These are phyloP conservation scores for Probosciger aterrimus DNA, from an alignment of 2,113 vertebrate species.

Conservation along the genomic window DNA sequence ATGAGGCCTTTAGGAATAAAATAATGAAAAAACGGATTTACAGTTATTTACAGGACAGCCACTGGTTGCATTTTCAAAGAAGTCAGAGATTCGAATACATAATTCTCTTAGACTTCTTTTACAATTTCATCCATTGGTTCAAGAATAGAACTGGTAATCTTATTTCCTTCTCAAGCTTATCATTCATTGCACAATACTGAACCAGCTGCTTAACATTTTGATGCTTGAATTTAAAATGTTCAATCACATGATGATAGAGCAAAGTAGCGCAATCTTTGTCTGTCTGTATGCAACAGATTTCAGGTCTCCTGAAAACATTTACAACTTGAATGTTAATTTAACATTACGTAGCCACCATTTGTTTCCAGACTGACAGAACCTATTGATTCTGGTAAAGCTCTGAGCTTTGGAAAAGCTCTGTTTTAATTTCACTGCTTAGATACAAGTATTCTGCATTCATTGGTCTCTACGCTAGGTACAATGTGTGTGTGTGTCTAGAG, in stretches of 20 bases:
- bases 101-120: background rate
- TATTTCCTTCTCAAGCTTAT: background rate
- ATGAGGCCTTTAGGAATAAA: background rate
- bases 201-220: background rate
- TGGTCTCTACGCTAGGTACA: background rate
- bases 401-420: background rate
- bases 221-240: background rate
- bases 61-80: background rate
- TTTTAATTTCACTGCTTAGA: background rate
- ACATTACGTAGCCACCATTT: background rate
- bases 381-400: background rate
- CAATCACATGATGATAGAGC: background rate
- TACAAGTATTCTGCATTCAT: background rate
- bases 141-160: background rate
- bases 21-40: background rate
- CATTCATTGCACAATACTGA: background rate
- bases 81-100: background rate
- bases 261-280: background rate
- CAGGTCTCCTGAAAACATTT: background rate
- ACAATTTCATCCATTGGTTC: background rate
- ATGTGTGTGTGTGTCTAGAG: background rate
- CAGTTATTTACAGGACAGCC: background rate
- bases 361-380: background rate
- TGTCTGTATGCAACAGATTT: background rate
- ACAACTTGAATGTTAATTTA: background rate